Conservation (phyloP, 2,797 vertebrate genomes). For the Malacoctenus gilli region DNA sequence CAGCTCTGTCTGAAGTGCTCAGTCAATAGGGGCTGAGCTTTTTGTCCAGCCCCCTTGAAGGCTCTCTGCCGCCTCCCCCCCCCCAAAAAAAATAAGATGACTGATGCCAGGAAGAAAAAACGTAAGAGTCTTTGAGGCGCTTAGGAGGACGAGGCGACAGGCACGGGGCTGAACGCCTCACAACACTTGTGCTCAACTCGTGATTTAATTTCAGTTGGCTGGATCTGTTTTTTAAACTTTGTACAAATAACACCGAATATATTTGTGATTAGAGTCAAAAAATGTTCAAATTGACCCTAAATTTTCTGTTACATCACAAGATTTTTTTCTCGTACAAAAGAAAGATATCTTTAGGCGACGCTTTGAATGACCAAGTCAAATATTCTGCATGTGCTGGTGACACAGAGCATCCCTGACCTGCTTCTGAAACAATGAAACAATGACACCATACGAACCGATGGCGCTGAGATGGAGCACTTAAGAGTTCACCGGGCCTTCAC, state of each 20-base stretch:
- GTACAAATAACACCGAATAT: background rate
- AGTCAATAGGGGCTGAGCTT: slow-evolving; percentile 32
- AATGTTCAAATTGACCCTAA: no score
- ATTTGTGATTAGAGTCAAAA: background rate
- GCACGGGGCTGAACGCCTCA: slow-evolving; percentile 4
- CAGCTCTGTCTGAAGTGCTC: slow-evolving; percentile 49
- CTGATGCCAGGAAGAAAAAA: slow-evolving; percentile 38
- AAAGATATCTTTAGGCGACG: slow-evolving; percentile 19
- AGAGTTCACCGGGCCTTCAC: slow-evolving; percentile 20
- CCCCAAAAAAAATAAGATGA: slow-evolving; percentile 38
- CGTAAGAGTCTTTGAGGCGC: slow-evolving; percentile 10
- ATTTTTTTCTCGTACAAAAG: no score
- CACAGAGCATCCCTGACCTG: slow-evolving; percentile 39
- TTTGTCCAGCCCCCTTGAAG: slow-evolving; percentile 23
- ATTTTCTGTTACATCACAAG: no score
- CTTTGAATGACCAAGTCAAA: slow-evolving; percentile 37
- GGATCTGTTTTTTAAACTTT: slow-evolving; percentile 5
- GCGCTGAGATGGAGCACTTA: slow-evolving; percentile 12
- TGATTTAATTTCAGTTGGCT: slow-evolving; percentile 10
- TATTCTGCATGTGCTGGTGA: slow-evolving; percentile 17
- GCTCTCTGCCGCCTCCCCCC: slow-evolving; percentile 14
- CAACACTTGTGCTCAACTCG: slow-evolving; percentile 2
- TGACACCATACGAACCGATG: slow-evolving; percentile 38
- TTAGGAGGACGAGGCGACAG: slow-evolving; percentile 9
- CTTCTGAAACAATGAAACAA: slow-evolving; percentile 47